Evolutionary conservation across 2,113 vertebrate species (phyloP).

Genomic region (Cottus gobio): DNA sequence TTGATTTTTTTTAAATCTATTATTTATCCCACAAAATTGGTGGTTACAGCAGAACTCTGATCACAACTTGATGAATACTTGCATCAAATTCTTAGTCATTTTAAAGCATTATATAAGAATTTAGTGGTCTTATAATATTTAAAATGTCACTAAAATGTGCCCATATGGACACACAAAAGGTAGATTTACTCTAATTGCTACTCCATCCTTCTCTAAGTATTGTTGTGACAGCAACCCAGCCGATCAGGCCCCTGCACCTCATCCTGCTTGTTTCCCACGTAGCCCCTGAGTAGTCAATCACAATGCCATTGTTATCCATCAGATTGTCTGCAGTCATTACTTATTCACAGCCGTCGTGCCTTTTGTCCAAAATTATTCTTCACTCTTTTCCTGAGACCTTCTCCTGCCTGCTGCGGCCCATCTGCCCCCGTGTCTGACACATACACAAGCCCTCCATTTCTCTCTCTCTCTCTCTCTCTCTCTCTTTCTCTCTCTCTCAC

Average conservation of each 20-base stretch:
- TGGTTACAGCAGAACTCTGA: conserved; percentile 23
- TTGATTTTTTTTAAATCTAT: conserved; percentile 36
- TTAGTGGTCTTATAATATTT: not conserved
- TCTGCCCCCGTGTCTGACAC: conserved; percentile 75
- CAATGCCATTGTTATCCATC: conserved; percentile 82
- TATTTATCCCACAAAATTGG: conserved; percentile 20
- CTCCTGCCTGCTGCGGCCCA: conserved; percentile 71
- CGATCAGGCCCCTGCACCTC: conserved; percentile 60
- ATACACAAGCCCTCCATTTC: conserved; percentile 29
- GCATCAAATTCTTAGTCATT: not conserved
- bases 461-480: conserved; percentile 9
- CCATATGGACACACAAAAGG: conserved; percentile 60
- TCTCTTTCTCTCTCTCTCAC: conserved; percentile 15
- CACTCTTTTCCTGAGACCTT: conserved; percentile 70
- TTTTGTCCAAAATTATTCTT: conserved; percentile 82
- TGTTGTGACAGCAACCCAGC: conserved; percentile 68
- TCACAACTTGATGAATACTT: not conserved
- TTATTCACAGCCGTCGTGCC: conserved; percentile 76
- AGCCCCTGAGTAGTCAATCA: conserved; percentile 62
- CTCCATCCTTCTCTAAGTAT: conserved; percentile 58
- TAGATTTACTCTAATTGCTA: conserved; percentile 55
- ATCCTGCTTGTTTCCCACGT: conserved; percentile 69
- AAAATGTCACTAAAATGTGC: conserved; percentile 31
- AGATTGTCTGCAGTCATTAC: conserved; percentile 76
- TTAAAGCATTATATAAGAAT: conserved; percentile 1